Conservation (phyloP, 2,113 vertebrate species). For the Gallinago paraguaiae region DNA sequence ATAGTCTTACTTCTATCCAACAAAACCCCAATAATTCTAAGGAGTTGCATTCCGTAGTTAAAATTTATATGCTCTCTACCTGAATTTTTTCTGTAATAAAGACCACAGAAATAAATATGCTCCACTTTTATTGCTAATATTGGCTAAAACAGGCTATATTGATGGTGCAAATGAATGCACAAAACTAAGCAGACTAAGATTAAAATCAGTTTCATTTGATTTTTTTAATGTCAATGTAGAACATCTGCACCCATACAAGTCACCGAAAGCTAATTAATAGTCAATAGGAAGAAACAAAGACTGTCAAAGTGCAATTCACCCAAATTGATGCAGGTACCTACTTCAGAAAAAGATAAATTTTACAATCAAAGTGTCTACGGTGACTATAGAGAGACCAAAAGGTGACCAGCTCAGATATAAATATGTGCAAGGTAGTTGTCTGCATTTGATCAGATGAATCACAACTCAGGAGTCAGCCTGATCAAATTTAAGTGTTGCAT, state of each 20-base stretch:
- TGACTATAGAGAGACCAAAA: background rate
- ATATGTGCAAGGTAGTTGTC: background rate
- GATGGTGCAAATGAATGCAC: background rate
- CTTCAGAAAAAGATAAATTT: background rate
- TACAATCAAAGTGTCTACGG: background rate
- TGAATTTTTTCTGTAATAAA: background rate
- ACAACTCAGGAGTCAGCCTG: background rate
- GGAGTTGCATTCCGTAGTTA: background rate
- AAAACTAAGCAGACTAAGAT: background rate
- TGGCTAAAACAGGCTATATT: background rate
- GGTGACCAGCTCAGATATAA: background rate
- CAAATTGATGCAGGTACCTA: background rate
- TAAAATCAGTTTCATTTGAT: background rate
- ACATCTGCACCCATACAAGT: background rate
- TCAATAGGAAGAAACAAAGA: background rate
- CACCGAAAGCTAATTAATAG: background rate
- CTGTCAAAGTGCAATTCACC: fast-evolving
- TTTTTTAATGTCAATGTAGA: background rate
- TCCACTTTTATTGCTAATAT: background rate
- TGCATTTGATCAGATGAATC: background rate
- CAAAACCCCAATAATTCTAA: background rate
- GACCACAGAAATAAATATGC: background rate
- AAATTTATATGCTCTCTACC: background rate
- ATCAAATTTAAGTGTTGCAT: background rate
- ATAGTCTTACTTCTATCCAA: background rate